phyloP scores from a whole-genome alignment of 1,140 invertebrate genomes.

The Psilanteris sp. region DNA sequence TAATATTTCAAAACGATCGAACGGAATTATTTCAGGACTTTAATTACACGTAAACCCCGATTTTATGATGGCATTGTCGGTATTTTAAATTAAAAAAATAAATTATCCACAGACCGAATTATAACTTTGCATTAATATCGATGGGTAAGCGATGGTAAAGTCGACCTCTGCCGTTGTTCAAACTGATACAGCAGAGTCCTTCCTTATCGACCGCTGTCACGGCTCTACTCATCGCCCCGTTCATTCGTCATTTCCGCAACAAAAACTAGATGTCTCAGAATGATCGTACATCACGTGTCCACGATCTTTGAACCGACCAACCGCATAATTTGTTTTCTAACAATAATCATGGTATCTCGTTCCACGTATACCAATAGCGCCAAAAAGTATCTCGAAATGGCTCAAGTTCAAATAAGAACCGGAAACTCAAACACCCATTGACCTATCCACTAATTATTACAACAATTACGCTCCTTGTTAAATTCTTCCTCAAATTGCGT shows the following conservation, averaged over 20 bases:
- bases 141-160: too few species aligned
- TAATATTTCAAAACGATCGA: too few species aligned
- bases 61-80: too few species aligned
- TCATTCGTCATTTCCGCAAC: slow-evolving; percentile 12
- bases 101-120: too few species aligned
- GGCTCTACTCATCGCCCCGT: slow-evolving; percentile 1
- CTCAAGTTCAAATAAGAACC: neutral
- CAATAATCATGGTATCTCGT: too few species aligned
- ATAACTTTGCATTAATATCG: too few species aligned
- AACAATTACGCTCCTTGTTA: neutral
- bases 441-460: too few species aligned
- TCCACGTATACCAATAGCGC: too few species aligned
- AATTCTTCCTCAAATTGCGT: neutral
- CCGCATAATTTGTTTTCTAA: slow-evolving; percentile 8
- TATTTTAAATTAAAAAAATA: too few species aligned
- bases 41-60: too few species aligned
- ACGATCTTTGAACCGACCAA: slow-evolving; percentile 1
- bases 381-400: too few species aligned
- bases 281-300: neutral
- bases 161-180: slow-evolving; percentile 25
- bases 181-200: slow-evolving; percentile 35
- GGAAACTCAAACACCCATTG: neutral
- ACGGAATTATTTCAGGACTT: too few species aligned
- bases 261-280: slow-evolving; percentile 36
- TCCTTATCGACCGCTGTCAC: slow-evolving; percentile 16